A percentile compares a stretch with the other conserved stretches of the same genome.
Evolutionary conservation across 2,797 vertebrate genomes (phyloP).

Genomic region (Galago senegalensis): DNA sequence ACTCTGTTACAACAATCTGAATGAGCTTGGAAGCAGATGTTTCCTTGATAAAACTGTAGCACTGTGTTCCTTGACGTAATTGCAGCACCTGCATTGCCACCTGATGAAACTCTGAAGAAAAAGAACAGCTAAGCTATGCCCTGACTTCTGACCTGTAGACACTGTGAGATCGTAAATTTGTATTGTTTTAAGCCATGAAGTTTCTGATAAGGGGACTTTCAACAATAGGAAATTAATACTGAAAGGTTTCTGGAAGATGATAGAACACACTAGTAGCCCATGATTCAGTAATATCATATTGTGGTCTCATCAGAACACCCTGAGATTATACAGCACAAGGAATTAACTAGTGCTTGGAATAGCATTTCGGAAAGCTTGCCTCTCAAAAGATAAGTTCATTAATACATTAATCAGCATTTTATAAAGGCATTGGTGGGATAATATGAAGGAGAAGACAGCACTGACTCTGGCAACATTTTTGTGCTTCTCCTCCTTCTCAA

Average conservation of each 20-base stretch:
- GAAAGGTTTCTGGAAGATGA: background rate
- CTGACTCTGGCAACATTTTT: background rate
- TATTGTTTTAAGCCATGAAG: background rate
- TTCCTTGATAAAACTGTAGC: background rate
- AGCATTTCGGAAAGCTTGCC: background rate
- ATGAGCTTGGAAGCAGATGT: background rate
- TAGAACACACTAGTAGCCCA: background rate
- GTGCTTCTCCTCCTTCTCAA: background rate
- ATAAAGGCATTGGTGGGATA: background rate
- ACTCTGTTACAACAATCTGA: background rate
- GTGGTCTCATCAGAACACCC: background rate
- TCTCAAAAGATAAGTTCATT: slow-evolving; percentile 43
- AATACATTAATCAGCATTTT: background rate
- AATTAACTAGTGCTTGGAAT: background rate
- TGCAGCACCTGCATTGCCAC: background rate
- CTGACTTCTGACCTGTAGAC: background rate
- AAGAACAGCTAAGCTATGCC: background rate
- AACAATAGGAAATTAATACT: slow-evolving; percentile 13
- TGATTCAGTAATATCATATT: background rate
- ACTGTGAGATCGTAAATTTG: background rate
- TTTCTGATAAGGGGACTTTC: background rate
- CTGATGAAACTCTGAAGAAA: background rate
- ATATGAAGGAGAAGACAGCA: background rate
- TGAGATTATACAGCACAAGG: background rate
- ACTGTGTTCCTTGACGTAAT: background rate